phyloP scores from a whole-genome alignment of 2,888 invertebrate species.

The Drosophila conformis region DNA sequence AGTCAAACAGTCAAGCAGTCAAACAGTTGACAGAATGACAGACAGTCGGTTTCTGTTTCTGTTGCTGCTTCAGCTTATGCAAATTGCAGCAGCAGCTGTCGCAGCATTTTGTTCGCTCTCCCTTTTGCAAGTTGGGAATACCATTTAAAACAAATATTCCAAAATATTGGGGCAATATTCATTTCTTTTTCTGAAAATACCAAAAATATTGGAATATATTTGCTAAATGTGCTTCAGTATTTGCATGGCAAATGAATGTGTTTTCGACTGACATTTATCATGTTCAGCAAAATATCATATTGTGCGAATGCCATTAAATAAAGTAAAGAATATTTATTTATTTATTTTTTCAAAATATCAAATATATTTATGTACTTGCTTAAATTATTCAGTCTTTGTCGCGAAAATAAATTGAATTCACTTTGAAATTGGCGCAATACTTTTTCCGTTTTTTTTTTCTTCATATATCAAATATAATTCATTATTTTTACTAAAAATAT shows the following conservation, averaged over 20 bases:
- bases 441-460: not conserved
- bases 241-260: not conserved
- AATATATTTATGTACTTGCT: not conserved
- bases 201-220: not conserved
- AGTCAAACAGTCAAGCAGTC: slow-evolving; percentile 52
- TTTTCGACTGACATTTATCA: not conserved
- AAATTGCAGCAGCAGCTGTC: slow-evolving; percentile 70
- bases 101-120: not conserved
- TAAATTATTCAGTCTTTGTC: not conserved
- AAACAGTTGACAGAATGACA: slow-evolving; percentile 67
- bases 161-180: not conserved
- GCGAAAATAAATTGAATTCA: not conserved
- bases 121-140: slow-evolving; percentile 12
- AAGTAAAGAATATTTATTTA: not conserved
- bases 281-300: not conserved
- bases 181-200: not conserved
- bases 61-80: slow-evolving; percentile 59
- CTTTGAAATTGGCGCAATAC: not conserved
- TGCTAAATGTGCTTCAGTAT: not conserved
- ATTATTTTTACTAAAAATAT: not conserved
- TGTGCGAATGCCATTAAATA: not conserved
- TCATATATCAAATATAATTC: not conserved
- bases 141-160: slow-evolving; percentile 17
- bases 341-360: no score
- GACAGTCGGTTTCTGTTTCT: slow-evolving; percentile 31